Percentiles rank a stretch among this genome's conserved stretches.
Conservation (phyloP, 2,888 invertebrate genomes). For the Blomia tropicalis region DNA sequence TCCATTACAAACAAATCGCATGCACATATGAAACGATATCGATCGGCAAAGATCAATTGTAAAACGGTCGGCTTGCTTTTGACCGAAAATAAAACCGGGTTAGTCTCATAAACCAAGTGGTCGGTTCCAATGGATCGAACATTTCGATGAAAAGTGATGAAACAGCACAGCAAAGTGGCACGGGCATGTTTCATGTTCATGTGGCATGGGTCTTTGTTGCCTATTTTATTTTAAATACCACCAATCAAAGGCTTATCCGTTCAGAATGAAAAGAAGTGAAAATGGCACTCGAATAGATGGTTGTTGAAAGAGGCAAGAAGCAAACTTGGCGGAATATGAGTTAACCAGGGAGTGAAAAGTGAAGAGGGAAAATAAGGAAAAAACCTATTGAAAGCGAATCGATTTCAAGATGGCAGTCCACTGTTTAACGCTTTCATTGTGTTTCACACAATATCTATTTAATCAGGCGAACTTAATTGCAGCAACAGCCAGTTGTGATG, state of each 20-base stretch:
- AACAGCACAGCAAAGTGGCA: neutral
- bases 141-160: slow-evolving; percentile 10
- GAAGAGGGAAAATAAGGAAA: neutral
- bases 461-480: slow-evolving; percentile 12
- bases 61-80: neutral
- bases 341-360: no score
- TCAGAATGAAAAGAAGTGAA: neutral
- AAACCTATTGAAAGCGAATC: neutral
- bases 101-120: neutral
- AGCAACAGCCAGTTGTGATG: neutral
- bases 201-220: slow-evolving; percentile 2
- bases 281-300: neutral
- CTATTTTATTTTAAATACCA: slow-evolving; percentile 4
- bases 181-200: neutral
- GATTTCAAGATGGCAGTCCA: slow-evolving; percentile 1
- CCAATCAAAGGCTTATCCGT: slow-evolving; percentile 2
- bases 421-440: neutral
- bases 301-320: neutral
- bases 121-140: neutral
- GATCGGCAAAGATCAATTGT: slow-evolving; percentile 3
- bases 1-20: neutral
- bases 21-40: neutral
- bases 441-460: neutral
- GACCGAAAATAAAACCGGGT: neutral
- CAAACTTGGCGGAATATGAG: no score